phyloP scores from a whole-genome alignment of 1,140 invertebrate species.

The Pogonognathellus flavescens region DNA sequence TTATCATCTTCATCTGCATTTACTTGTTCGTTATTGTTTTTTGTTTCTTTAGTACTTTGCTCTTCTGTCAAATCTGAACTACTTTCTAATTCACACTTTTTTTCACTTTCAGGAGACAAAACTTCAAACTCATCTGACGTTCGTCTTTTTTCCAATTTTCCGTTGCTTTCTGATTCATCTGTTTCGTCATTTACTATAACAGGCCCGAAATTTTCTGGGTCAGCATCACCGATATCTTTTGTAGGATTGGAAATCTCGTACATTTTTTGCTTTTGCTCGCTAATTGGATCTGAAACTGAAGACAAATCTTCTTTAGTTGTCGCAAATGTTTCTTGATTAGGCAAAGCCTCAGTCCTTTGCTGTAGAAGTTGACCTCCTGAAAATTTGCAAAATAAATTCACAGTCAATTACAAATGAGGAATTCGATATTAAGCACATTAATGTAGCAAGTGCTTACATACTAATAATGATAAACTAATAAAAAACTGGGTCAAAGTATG shows the following conservation, averaged over 20 bases:
- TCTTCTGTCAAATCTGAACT: not conserved
- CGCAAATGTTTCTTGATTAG: not conserved
- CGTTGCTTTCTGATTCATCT: not conserved
- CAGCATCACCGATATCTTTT: not conserved
- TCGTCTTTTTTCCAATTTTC: not conserved
- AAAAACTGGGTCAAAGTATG: no score
- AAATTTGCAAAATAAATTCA: not conserved
- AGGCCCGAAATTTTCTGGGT: not conserved
- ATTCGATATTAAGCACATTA: no score
- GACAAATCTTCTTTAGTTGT: constrained; percentile 52
- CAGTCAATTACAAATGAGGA: not conserved
- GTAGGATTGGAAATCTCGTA: no score
- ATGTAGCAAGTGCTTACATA: no score
- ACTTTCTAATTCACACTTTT: not conserved
- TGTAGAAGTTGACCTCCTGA: constrained; percentile 49
- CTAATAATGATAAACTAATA: no score
- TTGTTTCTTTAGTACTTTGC: not conserved
- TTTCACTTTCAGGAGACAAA: constrained; percentile 19
- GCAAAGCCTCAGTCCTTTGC: not conserved
- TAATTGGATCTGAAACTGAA: not conserved
- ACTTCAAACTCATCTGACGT: constrained; percentile 46
- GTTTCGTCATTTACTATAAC: constrained; percentile 19
- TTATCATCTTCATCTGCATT: not conserved
- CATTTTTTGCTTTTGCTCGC: not conserved
- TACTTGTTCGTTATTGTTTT: not conserved